Conservation (phyloP, 2,797 vertebrate species). For the Catamblyrhynchus diadema region DNA sequence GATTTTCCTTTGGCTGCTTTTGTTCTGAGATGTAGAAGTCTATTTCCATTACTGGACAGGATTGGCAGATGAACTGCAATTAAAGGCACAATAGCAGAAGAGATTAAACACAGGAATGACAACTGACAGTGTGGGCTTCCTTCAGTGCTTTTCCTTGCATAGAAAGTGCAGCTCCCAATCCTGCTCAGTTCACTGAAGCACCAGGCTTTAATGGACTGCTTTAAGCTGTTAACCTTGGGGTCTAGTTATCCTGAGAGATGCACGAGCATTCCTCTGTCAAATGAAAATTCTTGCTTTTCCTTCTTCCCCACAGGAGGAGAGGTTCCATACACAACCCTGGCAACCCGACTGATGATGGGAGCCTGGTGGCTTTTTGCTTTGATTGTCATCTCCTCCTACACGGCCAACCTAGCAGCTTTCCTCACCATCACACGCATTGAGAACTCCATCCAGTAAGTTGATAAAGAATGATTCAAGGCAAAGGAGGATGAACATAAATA, state of each 20-base stretch:
- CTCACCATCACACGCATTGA: constrained; percentile 97
- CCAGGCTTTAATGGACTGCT: not conserved
- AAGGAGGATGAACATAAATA: not conserved
- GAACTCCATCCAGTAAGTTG: constrained; percentile 97
- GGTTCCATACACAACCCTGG: constrained; percentile 95
- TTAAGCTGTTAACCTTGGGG: not conserved
- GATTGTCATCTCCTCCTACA: constrained; percentile 98
- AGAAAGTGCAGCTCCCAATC: not conserved
- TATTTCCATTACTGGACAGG: not conserved
- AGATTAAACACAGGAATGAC: not conserved
- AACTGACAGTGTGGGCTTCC: not conserved
- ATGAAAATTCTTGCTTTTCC: constrained; percentile 32
- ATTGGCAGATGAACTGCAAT: not conserved
- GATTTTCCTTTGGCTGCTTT: constrained; percentile 4
- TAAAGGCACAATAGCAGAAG: not conserved
- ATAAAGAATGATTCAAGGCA: not conserved
- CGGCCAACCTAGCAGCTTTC: constrained; percentile 96
- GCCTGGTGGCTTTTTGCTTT: constrained; percentile 99
- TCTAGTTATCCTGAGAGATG: not conserved
- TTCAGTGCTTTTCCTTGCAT: not conserved
- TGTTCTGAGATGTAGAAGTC: not conserved
- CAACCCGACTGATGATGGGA: constrained; percentile 98
- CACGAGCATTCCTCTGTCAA: not conserved
- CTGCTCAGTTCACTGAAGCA: not conserved
- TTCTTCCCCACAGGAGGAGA: constrained; percentile 86